Conservation (phyloP, 2,888 invertebrate species). For the Pandemis corylana region DNA sequence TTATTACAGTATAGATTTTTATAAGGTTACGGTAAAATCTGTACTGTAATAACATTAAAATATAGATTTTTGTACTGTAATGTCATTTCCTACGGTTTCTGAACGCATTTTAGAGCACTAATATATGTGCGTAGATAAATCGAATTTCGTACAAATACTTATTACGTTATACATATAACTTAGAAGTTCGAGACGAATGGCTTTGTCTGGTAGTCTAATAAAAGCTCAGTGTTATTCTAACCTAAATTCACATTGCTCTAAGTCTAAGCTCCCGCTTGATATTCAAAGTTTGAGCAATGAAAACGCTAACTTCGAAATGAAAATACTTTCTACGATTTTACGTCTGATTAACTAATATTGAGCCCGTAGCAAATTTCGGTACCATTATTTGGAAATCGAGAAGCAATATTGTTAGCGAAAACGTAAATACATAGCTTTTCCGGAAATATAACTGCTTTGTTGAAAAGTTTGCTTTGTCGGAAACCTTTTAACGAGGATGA, state of each 20-base stretch:
- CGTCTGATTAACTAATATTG: slow-evolving; percentile 16
- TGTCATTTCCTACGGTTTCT: too few species aligned
- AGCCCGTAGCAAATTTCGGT: slow-evolving; percentile 1
- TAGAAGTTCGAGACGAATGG: background rate
- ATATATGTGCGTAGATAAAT: too few species aligned
- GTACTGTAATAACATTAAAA: too few species aligned
- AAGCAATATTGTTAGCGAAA: slow-evolving; percentile 11
- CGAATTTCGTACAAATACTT: too few species aligned
- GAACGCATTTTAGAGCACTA: too few species aligned
- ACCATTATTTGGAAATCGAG: slow-evolving; percentile 13
- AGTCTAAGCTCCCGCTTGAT: slow-evolving; percentile 3
- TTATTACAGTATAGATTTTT: too few species aligned
- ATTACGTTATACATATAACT: too few species aligned
- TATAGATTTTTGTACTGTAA: too few species aligned
- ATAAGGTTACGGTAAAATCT: too few species aligned
- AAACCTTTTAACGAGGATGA: slow-evolving; percentile 29
- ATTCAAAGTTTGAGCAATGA: slow-evolving; percentile 5
- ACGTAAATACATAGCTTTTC: slow-evolving; percentile 15
- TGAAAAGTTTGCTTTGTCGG: slow-evolving; percentile 20
- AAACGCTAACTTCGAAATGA: slow-evolving; percentile 5
- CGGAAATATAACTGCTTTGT: slow-evolving; percentile 21
- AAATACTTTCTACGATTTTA: slow-evolving; percentile 21
- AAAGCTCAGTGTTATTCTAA: background rate
- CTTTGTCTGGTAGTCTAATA: background rate
- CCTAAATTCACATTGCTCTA: slow-evolving; percentile 3